Conservation (phyloP, 2,888 invertebrate genomes). For the Drosophila sordidula region DNA sequence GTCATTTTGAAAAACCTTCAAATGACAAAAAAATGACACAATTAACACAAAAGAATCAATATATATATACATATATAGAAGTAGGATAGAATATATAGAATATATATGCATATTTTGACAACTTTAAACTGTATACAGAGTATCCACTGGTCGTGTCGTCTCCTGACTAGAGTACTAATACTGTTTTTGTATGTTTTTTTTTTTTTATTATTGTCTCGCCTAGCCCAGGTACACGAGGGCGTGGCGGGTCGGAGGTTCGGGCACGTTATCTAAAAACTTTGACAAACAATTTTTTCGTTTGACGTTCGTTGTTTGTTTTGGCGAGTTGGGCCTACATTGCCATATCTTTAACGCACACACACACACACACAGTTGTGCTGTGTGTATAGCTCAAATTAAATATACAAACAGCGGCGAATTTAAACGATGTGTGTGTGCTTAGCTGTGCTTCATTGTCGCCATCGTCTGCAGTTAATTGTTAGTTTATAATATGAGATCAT, state of each 20-base stretch:
- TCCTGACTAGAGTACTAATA: not conserved
- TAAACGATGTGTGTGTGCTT: conserved; percentile 6
- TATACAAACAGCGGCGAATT: conserved; percentile 68
- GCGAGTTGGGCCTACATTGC: conserved; percentile 52
- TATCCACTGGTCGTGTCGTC: not conserved
- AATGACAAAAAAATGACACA: no score
- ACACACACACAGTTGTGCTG: conserved; percentile 6
- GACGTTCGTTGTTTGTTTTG: conserved; percentile 68
- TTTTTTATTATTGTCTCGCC: conserved; percentile 23
- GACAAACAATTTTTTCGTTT: conserved; percentile 76
- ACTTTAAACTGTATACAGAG: not conserved
- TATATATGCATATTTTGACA: no score
- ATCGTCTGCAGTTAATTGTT: conserved; percentile 66
- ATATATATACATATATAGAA: no score
- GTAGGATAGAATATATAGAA: no score
- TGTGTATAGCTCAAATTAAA: conserved; percentile 59
- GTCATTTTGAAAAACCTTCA: no score
- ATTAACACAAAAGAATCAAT: no score
- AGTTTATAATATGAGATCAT: conserved; percentile 77
- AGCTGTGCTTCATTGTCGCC: conserved; percentile 10
- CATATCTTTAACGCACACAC: conserved; percentile 46
- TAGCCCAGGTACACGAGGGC: conserved; percentile 10
- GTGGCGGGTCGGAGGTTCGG: conserved; percentile 9
- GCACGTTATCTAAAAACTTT: conserved; percentile 76
- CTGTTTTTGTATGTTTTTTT: conserved; percentile 3